phyloP scores from a whole-genome alignment of 2,888 invertebrate genomes.

The Dynastes grantii region DNA sequence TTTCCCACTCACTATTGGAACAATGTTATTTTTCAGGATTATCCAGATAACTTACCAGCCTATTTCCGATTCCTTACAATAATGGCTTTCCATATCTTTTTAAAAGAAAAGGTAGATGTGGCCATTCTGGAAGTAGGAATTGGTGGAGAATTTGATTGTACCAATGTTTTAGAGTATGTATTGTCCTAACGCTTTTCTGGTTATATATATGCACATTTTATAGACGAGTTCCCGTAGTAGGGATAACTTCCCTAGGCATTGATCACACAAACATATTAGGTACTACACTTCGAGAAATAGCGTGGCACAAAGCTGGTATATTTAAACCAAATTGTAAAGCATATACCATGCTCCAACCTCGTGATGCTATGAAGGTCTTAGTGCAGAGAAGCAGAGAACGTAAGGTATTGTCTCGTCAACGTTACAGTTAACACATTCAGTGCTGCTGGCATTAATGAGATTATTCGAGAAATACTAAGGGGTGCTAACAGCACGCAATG shows the following conservation, averaged over 20 bases:
- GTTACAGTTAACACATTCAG: background rate
- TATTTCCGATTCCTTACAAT: constrained; percentile 97
- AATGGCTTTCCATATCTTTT: constrained; percentile 91
- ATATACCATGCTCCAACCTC: constrained; percentile 81
- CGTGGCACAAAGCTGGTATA: constrained; percentile 96
- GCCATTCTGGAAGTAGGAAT: constrained; percentile 98
- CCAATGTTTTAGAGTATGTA: constrained; percentile 87
- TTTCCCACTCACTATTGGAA: background rate
- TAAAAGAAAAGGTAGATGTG: constrained; percentile 90
- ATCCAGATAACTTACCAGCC: constrained; percentile 83
- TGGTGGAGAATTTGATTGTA: constrained; percentile 94
- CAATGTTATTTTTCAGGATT: constrained; percentile 69
- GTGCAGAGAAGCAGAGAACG: constrained; percentile 76
- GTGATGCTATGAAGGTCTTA: constrained; percentile 79
- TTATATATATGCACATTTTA: background rate
- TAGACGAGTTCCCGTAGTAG: constrained; percentile 88
- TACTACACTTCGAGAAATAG: constrained; percentile 87
- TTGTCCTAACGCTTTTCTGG: too few relatives aligned
- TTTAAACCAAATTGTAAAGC: constrained; percentile 85
- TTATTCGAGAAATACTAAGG: too few relatives aligned
- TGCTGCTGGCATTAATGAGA: too few relatives aligned
- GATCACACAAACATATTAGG: constrained; percentile 93
- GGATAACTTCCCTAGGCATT: constrained; percentile 91
- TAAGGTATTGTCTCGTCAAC: constrained; percentile 69
- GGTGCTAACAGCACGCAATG: too few relatives aligned